phyloP scores from a whole-genome alignment of 2,113 vertebrate genomes.

The Oryzias javanicus region DNA sequence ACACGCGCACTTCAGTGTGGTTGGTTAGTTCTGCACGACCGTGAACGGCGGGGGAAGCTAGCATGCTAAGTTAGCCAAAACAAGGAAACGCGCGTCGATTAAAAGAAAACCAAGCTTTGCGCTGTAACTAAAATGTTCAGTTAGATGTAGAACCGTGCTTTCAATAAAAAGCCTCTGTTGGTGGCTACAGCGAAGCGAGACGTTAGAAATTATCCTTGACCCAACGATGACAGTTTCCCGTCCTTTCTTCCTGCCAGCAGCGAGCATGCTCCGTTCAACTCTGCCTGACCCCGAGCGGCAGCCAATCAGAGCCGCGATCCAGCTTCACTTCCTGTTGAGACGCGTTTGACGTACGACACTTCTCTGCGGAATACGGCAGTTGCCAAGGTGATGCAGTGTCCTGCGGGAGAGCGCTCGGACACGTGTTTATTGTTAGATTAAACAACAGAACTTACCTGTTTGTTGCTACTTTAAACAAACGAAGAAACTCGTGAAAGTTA shows the following conservation, averaged over 20 bases:
- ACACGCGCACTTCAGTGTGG: too few species aligned
- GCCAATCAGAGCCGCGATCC: conserved; percentile 43
- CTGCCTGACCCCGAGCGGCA: conserved; percentile 18
- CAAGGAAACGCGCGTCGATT: background rate
- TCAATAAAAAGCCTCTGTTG: background rate
- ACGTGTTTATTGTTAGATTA: too few species aligned
- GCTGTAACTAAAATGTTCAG: background rate
- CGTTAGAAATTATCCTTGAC: background rate
- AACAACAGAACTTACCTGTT: too few species aligned
- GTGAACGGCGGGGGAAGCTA: conserved; percentile 40
- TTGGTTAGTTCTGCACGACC: conserved; percentile 12
- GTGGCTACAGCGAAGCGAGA: too few species aligned
- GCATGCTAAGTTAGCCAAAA: conserved; percentile 43
- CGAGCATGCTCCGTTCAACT: conserved; percentile 14
- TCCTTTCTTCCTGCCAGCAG: background rate
- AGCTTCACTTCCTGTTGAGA: too few species aligned
- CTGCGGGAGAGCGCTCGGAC: too few species aligned
- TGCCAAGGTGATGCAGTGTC: too few species aligned
- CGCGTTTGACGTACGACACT: too few species aligned
- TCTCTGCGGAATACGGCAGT: too few species aligned
- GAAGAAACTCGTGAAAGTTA: too few species aligned
- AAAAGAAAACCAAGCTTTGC: too few species aligned
- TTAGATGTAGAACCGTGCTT: background rate
- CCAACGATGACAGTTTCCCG: background rate
- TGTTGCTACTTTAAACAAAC: too few species aligned